A percentile compares a stretch with the other conserved stretches of the same genome.
These are phyloP conservation scores for Argyrosomus japonicus DNA, from an alignment of 2,113 vertebrate genomes.

Conservation along the genomic window DNA sequence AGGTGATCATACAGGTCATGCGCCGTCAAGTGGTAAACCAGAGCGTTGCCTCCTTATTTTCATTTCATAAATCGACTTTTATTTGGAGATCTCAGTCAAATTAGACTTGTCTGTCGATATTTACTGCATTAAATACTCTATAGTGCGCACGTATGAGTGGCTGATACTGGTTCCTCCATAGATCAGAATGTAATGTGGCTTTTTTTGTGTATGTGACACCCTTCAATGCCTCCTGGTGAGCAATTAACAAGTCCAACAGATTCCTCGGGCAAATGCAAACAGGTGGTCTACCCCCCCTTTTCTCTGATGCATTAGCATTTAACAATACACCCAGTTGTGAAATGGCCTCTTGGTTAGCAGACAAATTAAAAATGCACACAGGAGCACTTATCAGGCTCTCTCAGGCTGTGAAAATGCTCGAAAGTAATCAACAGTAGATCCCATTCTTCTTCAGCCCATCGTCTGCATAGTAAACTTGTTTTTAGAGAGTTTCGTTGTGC, in stretches of 20 bases:
- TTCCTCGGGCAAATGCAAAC: conserved; percentile 81
- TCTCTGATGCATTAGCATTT: conserved; percentile 76
- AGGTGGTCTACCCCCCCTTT: conserved; percentile 71
- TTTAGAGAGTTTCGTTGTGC: not conserved
- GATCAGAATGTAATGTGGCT: conserved; percentile 26
- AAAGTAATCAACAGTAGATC: conserved; percentile 1
- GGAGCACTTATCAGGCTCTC: conserved; percentile 44
- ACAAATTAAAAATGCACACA: conserved; percentile 70
- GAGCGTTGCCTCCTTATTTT: not conserved
- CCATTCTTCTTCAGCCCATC: not conserved
- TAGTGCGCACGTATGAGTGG: not conserved
- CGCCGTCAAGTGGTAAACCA: conserved; percentile 70
- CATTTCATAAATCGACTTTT: not conserved
- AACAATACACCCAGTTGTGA: conserved; percentile 78
- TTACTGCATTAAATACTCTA: not conserved
- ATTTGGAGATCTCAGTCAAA: not conserved
- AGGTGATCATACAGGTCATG: conserved; percentile 64
- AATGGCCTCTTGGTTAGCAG: conserved; percentile 65
- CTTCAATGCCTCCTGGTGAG: conserved; percentile 78
- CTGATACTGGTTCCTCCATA: not conserved
- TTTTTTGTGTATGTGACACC: conserved; percentile 17
- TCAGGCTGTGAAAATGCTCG: conserved; percentile 33
- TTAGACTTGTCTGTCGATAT: not conserved
- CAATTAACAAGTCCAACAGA: conserved; percentile 89
- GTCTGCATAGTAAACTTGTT: conserved; percentile 4